phyloP scores from a whole-genome alignment of 2,888 invertebrate species.

The Elysia crispata region DNA sequence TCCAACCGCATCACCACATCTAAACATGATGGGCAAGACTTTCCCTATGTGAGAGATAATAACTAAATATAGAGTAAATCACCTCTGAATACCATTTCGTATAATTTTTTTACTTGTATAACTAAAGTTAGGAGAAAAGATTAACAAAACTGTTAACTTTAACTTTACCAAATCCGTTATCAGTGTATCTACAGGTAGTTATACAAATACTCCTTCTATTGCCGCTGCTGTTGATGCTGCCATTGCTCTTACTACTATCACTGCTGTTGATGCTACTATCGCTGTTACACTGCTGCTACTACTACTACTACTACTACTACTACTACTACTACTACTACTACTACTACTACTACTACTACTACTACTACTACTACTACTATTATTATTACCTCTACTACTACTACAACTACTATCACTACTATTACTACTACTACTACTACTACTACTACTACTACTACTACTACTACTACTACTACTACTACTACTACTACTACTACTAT shows the following conservation, averaged over 20 bases:
- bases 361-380: conserved; percentile 16
- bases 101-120: too few relatives aligned
- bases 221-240: conserved; percentile 1
- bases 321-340: background rate
- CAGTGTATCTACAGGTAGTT: too few relatives aligned
- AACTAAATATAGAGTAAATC: too few relatives aligned
- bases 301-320: background rate
- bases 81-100: too few relatives aligned
- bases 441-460: conserved; percentile 17
- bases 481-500: conserved; percentile 16
- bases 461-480: conserved; percentile 17
- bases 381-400: conserved; percentile 4
- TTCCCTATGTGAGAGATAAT: too few relatives aligned
- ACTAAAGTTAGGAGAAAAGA: too few relatives aligned
- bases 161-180: too few relatives aligned
- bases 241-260: background rate
- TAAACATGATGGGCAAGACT: too few relatives aligned
- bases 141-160: too few relatives aligned
- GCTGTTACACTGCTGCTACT: background rate
- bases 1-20: too few relatives aligned
- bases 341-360: background rate
- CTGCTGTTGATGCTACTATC: too few relatives aligned
- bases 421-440: conserved; percentile 16
- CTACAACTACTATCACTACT: conserved; percentile 10
- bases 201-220: background rate